Evolutionary conservation across 2,113 vertebrate genomes (phyloP).

Genomic region (Raja brachyura): DNA sequence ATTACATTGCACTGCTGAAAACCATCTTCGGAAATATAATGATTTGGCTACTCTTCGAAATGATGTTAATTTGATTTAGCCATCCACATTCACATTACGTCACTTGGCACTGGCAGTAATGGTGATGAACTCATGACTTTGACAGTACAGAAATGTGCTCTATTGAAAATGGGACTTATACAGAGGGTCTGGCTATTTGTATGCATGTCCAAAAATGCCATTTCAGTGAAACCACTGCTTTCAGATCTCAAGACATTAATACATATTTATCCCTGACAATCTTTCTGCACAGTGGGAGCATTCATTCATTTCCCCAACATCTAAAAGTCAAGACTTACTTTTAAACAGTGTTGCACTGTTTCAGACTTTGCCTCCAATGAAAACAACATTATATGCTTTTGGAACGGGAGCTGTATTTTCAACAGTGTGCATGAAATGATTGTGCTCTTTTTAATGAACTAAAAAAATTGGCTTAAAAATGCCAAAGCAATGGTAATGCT

Average conservation of each 20-base stretch:
- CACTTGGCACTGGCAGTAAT: constrained; percentile 16
- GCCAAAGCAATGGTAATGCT: neutral
- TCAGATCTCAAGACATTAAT: constrained; percentile 28
- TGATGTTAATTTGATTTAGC: constrained; percentile 36
- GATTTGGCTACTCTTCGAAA: constrained; percentile 12
- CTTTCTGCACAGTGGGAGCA: constrained; percentile 1
- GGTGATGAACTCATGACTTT: constrained; percentile 21
- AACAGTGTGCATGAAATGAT: neutral
- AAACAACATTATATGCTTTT: neutral
- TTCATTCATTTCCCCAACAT: constrained; percentile 1
- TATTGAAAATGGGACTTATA: neutral
- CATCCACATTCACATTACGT: constrained; percentile 22
- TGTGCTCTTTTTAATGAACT: neutral
- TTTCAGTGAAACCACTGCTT: neutral
- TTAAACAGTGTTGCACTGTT: constrained; percentile 23
- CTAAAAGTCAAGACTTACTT: neutral
- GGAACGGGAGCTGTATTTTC: constrained; percentile 12
- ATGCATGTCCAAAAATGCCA: constrained; percentile 16
- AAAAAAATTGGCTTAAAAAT: neutral
- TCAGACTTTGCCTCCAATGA: neutral
- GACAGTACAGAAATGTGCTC: constrained; percentile 17
- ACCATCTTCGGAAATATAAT: constrained; percentile 22
- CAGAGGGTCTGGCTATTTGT: constrained; percentile 3
- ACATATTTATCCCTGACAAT: neutral
- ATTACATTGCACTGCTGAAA: constrained; percentile 21